These are phyloP conservation scores for Lasioglossum calceatum DNA, from an alignment of 2,888 invertebrate species.

Conservation along the genomic window DNA sequence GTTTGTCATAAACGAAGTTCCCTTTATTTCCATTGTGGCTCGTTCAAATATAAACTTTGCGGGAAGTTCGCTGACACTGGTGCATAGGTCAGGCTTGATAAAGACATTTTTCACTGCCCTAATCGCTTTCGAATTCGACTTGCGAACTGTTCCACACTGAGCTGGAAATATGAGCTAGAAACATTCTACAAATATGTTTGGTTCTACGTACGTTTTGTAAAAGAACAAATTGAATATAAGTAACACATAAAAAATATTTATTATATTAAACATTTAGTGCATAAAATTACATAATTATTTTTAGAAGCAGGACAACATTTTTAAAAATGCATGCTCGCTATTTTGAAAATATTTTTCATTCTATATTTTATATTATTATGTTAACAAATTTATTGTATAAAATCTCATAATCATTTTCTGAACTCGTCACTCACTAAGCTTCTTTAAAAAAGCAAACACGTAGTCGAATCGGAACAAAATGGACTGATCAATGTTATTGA, in stretches of 20 bases:
- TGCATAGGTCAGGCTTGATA: conserved; percentile 24
- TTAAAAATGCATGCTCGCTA: no score
- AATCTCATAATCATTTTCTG: background rate
- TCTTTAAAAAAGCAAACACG: background rate
- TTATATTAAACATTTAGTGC: no score
- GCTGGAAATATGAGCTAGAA: no score
- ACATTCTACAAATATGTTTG: background rate
- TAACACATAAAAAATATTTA: background rate
- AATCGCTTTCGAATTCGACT: conserved; percentile 25
- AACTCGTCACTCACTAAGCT: background rate
- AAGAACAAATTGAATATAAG: background rate
- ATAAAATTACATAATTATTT: background rate
- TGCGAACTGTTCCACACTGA: background rate
- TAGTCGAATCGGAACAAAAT: background rate
- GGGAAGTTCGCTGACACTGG: conserved; percentile 3
- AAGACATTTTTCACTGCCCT: conserved; percentile 31
- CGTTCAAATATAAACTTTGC: conserved; percentile 15
- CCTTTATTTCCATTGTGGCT: conserved; percentile 43
- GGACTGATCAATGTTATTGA: conserved; percentile 7
- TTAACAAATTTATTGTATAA: background rate
- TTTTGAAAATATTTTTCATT: no score
- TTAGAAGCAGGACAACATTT: no score
- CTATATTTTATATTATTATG: no score
- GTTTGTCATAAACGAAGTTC: conserved; percentile 66
- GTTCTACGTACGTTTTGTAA: background rate